Evolutionary conservation across 2,113 vertebrate species (phyloP).

Genomic region (Empidonax traillii): DNA sequence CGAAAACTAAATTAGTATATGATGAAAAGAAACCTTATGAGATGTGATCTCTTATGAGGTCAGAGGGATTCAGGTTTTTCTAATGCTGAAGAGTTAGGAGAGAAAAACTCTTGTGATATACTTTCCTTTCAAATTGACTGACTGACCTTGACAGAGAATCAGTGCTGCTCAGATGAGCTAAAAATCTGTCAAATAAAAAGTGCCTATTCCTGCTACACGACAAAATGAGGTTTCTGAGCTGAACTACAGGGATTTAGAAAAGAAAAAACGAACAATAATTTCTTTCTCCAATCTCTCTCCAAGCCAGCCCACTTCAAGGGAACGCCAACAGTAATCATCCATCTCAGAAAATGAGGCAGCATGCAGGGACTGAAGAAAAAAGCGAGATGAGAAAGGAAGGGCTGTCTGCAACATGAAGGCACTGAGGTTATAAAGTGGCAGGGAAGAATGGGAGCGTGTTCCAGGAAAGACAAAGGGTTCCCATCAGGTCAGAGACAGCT

Average conservation of each 20-base stretch:
- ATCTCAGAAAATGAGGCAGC: background rate
- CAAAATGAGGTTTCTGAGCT: background rate
- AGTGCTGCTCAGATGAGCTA: background rate
- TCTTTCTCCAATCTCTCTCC: background rate
- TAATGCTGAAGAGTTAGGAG: background rate
- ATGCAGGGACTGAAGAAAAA: background rate
- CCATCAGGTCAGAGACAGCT: background rate
- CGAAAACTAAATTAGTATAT: background rate
- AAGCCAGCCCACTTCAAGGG: background rate
- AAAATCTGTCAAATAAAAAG: background rate
- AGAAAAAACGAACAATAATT: background rate
- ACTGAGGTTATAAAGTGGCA: background rate
- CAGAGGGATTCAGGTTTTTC: background rate
- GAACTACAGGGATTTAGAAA: background rate
- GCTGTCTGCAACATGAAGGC: background rate
- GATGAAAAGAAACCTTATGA: background rate
- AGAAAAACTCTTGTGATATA: background rate
- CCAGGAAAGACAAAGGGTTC: background rate
- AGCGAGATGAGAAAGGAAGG: background rate
- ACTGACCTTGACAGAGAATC: background rate
- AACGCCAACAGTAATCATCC: background rate
- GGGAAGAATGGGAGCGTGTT: background rate
- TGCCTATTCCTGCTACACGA: background rate
- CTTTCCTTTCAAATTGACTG: background rate
- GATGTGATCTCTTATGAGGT: background rate